A percentile compares a stretch with the other conserved stretches of the same genome.
phyloP scores from a whole-genome alignment of 2,888 invertebrate genomes.

The Marasmarcha lunaedactyla region DNA sequence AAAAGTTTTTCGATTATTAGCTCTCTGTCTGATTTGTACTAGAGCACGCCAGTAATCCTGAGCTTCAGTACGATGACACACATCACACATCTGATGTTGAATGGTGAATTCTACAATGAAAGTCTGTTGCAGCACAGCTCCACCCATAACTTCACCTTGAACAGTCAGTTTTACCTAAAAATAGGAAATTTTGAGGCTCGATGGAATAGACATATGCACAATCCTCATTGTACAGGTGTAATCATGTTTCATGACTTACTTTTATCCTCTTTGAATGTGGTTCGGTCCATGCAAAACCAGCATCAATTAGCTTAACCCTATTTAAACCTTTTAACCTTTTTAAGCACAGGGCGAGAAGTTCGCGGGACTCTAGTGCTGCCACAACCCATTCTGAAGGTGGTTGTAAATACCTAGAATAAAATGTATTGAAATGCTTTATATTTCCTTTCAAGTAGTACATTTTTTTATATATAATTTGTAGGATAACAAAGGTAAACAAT shows the following conservation, averaged over 20 bases:
- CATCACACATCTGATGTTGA: slow-evolving; percentile 95
- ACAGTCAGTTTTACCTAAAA: slow-evolving; percentile 87
- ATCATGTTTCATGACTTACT: slow-evolving; percentile 36
- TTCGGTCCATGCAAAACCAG: slow-evolving; percentile 98
- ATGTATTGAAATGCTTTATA: not conserved
- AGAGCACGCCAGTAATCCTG: slow-evolving; percentile 97
- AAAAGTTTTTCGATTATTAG: slow-evolving; percentile 96
- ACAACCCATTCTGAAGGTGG: slow-evolving; percentile 92
- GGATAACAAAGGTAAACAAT: no score
- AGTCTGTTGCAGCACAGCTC: slow-evolving; percentile 92
- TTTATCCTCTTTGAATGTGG: slow-evolving; percentile 98
- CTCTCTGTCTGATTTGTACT: slow-evolving; percentile 88
- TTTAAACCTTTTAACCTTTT: slow-evolving; percentile 92
- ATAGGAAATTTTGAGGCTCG: slow-evolving; percentile 3
- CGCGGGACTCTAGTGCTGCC: slow-evolving; percentile 89
- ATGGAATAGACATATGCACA: no score
- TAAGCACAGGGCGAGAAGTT: slow-evolving; percentile 89
- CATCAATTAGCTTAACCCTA: slow-evolving; percentile 93
- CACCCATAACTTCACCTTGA: slow-evolving; percentile 93
- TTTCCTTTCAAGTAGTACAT: no score
- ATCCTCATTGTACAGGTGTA: no score
- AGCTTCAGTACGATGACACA: slow-evolving; percentile 96
- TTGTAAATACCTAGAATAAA: slow-evolving; percentile 80
- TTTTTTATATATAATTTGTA: no score
- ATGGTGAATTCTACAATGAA: slow-evolving; percentile 95